Percentiles rank a stretch among this genome's conserved stretches.
These are phyloP conservation scores for Colletes collaris DNA, from an alignment of 2,888 invertebrate genomes.

Conservation along the genomic window DNA sequence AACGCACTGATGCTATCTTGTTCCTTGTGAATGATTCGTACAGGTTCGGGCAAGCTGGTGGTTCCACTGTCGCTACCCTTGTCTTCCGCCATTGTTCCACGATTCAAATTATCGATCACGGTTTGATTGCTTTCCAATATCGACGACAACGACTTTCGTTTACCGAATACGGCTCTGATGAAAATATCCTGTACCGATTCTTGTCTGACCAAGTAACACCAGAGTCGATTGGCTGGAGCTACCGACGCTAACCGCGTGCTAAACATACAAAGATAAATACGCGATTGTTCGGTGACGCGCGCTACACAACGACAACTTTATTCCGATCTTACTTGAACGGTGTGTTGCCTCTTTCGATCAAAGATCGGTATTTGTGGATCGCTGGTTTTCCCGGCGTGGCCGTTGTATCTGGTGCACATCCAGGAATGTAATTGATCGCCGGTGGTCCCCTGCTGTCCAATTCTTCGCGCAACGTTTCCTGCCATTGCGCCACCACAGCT, in stretches of 20 bases:
- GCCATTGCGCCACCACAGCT: constrained; percentile 95
- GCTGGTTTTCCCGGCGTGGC: constrained; percentile 87
- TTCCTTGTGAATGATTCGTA: constrained; percentile 98
- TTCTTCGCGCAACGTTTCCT: constrained; percentile 90
- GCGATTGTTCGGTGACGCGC: neutral
- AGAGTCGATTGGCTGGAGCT: constrained; percentile 92
- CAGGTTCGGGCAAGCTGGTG: constrained; percentile 89
- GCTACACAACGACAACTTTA: neutral
- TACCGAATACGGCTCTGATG: constrained; percentile 96
- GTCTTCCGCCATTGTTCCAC: constrained; percentile 76
- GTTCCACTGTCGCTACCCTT: constrained; percentile 81
- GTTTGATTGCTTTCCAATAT: constrained; percentile 83
- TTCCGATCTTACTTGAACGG: constrained; percentile 90
- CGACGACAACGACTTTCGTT: constrained; percentile 86
- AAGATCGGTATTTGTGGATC: constrained; percentile 95
- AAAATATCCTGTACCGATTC: constrained; percentile 97
- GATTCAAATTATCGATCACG: constrained; percentile 74
- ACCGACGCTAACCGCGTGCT: constrained; percentile 88
- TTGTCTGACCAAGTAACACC: constrained; percentile 97
- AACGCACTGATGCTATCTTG: constrained; percentile 99
- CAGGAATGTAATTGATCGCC: constrained; percentile 94
- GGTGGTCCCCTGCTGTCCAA: constrained; percentile 91
- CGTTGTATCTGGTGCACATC: constrained; percentile 92
- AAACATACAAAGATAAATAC: constrained; percentile 3
- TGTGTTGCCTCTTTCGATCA: constrained; percentile 96